These are phyloP conservation scores for Leptarthrus brevirostris DNA, from an alignment of 2,888 invertebrate species.

Conservation along the genomic window DNA sequence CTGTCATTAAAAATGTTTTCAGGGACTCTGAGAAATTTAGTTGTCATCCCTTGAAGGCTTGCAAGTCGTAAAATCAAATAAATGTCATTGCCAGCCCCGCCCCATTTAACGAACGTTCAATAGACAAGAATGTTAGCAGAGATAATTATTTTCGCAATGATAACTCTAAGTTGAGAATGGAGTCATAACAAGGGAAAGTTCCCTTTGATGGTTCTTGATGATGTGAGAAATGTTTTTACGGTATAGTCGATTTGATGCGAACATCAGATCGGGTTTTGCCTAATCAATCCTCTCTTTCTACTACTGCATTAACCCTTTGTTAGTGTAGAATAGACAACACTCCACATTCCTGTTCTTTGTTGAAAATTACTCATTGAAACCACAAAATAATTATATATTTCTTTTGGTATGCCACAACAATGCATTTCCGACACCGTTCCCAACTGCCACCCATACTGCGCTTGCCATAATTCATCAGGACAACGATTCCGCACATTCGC, in stretches of 20 bases:
- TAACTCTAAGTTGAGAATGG: background rate
- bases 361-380: slow-evolving; percentile 16
- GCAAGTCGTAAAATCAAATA: slow-evolving; percentile 43
- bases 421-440: background rate
- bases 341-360: background rate
- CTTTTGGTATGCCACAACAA: background rate
- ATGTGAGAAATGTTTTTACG: too few species aligned
- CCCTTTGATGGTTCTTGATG: background rate
- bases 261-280: too few species aligned
- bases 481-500: background rate
- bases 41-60: slow-evolving; percentile 20
- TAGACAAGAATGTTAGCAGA: background rate
- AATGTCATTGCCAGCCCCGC: slow-evolving; percentile 31
- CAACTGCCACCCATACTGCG: background rate
- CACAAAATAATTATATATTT: slow-evolving; percentile 26
- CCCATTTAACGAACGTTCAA: background rate
- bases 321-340: too few species aligned
- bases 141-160: slow-evolving; percentile 5
- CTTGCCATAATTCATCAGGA: background rate
- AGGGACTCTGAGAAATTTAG: background rate
- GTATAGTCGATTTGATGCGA: too few species aligned
- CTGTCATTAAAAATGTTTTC: background rate
- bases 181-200: background rate
- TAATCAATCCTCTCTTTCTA: too few species aligned
- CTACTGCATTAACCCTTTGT: too few species aligned